Evolutionary conservation across 2,113 vertebrate genomes (phyloP), one percentile per base, ranked within the genome.

Genomic region (Corydoras sp.): DNA sequence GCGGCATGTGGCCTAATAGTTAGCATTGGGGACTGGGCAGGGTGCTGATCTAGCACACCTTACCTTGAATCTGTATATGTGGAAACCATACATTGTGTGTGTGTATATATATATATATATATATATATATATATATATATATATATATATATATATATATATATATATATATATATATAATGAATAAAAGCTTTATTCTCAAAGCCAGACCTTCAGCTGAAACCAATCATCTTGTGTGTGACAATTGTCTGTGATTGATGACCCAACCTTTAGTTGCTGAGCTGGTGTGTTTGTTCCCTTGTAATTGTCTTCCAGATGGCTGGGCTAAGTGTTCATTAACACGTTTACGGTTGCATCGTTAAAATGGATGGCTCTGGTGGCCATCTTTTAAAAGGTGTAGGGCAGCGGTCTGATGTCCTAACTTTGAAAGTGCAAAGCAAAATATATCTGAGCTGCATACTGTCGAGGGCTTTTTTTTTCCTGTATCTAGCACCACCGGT

Each of bases 271-370:
- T 87, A 89, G 89, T 89, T 90, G 88, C 89, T 91, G 90, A 91
- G 88, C 87, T 88, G 83, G 87, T 85, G 82, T 86, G 86, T 90
- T 91, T 89, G 88, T 91, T 88, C 85, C 87, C 72, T 78, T 84
- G 87, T 91, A 90, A 89, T 90, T 90, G 88, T 91, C 86, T 85
- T 88, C 84, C 89, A 91, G 89, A 91, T 91, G 90, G 90, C 89
- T 89, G 88, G 88, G 86, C 87, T 90, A 89, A 89, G 86, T 88
- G 86, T 84, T 89, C 88, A 86, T 88, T 87, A 88, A 88, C 86
- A 87, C 87, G 83, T 89, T 87, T 86, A 85, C 67, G 71, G 80
- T 76, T 65, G 71, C 75, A 62, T 79, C 74, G 77, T 73, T 77
- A 73, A 78, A 79, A 81, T 62, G 69, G 76, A 80, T 76, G 76